Base-by-base conservation (phyloP, 2,888 invertebrate species). In the Agriopis leucophaearia region DNA sequence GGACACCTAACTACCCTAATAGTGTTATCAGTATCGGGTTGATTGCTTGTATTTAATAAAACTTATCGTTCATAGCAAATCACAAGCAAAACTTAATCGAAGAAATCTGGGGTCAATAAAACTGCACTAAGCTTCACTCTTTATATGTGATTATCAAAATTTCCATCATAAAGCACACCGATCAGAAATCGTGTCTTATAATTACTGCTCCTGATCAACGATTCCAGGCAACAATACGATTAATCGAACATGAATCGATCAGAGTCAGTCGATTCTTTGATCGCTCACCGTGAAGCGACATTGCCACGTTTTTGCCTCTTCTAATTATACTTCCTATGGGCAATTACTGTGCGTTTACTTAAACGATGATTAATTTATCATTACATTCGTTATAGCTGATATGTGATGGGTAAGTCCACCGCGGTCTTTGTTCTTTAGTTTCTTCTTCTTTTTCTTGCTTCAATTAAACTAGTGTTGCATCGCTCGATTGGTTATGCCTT, bases 241-340 rank as follows among this genome's bases (percentile, higher is more conserved):
- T 68, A 69, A 72, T 74, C 72, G 70, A 74, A 73, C 72, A 64
- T 65, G 68, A 71, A 73, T 74, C 75, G 73, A 74, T 75, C 69
- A 40, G 18, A 52, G 36, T 36, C 27, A 42, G 55, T 74, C 70
- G 70, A 65, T 63, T 48, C 74, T 74, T 74, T 76, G 76, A 72
- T 58, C 74, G 65, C 36, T n/a, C 63, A 56, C 69, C 76, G 74
- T 74, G 74, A 74, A 69, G 69, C 72, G 74, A 64, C 70, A 52
- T 35, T 45, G 55, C 45, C 68, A 69, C 55, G 48, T 75, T 74
- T 75, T 75, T 75, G 69, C 70, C n/a, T 38, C 35, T n/a, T 66
- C 65, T 71, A 69, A 73, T 72, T 72, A 70, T 65, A 59, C 62
- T 64, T 66, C 64, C 68, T 68, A 72, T 66, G 59, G 42, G 65